Evolutionary conservation across 2,888 invertebrate genomes (phyloP), one percentile per base, ranked within the genome.

Genomic region (Ceraclea dissimilis): DNA sequence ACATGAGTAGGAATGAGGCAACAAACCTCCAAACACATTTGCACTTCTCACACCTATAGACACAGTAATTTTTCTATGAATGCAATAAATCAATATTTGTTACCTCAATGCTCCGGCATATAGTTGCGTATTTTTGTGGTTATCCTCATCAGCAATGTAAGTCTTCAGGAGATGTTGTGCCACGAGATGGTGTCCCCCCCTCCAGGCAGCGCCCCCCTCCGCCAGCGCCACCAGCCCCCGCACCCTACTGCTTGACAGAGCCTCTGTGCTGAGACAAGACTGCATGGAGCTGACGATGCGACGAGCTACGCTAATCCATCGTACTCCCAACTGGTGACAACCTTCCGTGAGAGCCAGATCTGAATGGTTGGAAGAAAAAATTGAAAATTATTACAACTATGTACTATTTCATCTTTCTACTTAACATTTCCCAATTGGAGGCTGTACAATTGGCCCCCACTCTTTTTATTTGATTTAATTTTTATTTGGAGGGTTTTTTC

Each of bases 281-380:
- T 11, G 6, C 11, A 31, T 8, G 11, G 31, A 8, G 13, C 16
- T 16, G 6, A 39, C 54, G 1, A 39, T 44, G 13, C 52, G 53
- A 1, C 75, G 73, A 1, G 80, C 73, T 21, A 72, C 69, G 10
- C 74, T 72, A 48, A 82, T 64, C 39, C 79, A 70, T 16, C 79
- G 75, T 59, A 78, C 77, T 1, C 82, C 79, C 65, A 80, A 74
- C 65, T 79, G 78, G 5, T 78, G 69, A 57, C 76, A 71, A 13
- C 74, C 69, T 64, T 81, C 79, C n/a, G 70, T 68, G 60, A 82
- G 66, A 2, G 81, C 79, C 55, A 79, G 65, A 64, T 77, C 82
- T 81, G n/a, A n/a, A n/a, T n/a, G n/a, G n/a, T n/a, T n/a, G n/a
- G 64, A 69, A 59, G 63, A 63, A 59, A 33, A 33, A 10, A 33